Base-by-base conservation (phyloP, 2,888 invertebrate genomes). In the Atethmia centrago region DNA sequence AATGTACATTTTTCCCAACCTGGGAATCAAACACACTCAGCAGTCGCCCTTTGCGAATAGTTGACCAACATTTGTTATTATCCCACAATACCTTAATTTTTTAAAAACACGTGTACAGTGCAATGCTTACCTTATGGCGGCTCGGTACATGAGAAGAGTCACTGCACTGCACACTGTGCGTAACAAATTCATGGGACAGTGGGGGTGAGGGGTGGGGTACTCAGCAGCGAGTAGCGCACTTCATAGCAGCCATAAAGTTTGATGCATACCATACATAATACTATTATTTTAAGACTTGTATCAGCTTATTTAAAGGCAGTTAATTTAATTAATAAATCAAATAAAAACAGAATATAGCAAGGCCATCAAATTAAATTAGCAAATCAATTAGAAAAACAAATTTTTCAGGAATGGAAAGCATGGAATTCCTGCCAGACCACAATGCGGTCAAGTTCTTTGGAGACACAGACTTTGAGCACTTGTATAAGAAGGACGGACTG, bases 391-490 rank as follows among this genome's bases (percentile, higher is more conserved):
- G 7, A 21, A 21, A 0, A 40, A 16, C 16, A 5, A 10, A 8
- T 0, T 8, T 77, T 65, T 4, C 87, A 96, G 98, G 98, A 12
- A 98, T 99, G 97, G 98, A 98, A 89, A 98, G 98, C 84, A 97
- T 99, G 93, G 99, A 99, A 93, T 96, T 98, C 63, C 97, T 98
- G 0, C 95, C 96, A 0, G 97, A 98, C 69, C 97, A 97, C 77
- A 97, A 97, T 78, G 96, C 98, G 0, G 95, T 98, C 0, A 98
- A 98, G 90, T 98, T 99, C 90, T 98, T 97, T 79, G 98, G 98
- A 0, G 95, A 97, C 59, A 97, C 98, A 0, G 98, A 98, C 90
- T 94, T 99, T 83, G 98, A 98, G 86, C 97, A 97, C 78, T 96
- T 98, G n/a, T 97, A 97, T 88, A 98, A 98, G 91, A 95, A 97